Evolutionary conservation across 2,888 invertebrate genomes (phyloP).

Genomic region (Pomacea canaliculata): DNA sequence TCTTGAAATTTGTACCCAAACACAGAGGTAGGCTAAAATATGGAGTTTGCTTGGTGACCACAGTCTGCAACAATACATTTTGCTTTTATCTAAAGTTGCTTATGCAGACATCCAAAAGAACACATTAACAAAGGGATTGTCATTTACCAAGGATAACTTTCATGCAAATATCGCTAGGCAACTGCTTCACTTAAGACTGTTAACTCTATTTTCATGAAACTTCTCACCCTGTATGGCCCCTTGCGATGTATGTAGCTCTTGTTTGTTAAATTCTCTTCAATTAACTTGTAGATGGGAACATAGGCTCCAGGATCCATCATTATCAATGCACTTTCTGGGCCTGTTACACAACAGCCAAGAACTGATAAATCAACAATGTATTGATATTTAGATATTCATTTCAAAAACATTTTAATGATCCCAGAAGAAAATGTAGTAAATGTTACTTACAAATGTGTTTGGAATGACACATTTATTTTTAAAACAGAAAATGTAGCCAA

Average conservation of each 20-base stretch:
- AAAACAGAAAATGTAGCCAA: neutral
- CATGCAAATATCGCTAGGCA: too few relatives aligned
- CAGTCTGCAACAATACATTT: too few relatives aligned
- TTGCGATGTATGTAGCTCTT: conserved; percentile 60
- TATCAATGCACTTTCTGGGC: conserved; percentile 49
- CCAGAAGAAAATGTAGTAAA: neutral
- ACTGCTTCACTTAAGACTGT: too few relatives aligned
- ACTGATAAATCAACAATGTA: neutral
- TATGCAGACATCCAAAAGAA: too few relatives aligned
- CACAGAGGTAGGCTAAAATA: too few relatives aligned
- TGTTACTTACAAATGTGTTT: neutral
- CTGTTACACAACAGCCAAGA: conserved; percentile 31
- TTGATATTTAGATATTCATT: neutral
- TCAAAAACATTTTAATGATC: too few relatives aligned
- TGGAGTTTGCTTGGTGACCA: too few relatives aligned
- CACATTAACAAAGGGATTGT: too few relatives aligned
- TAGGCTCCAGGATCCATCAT: conserved; percentile 57
- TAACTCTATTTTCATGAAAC: too few relatives aligned
- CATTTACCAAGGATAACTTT: too few relatives aligned
- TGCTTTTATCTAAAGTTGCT: too few relatives aligned
- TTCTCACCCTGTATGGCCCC: conserved; percentile 57
- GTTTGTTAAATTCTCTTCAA: conserved; percentile 47
- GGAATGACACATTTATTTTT: neutral
- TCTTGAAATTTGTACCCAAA: too few relatives aligned
- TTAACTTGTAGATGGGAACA: conserved; percentile 45